Conservation (phyloP, 1,140 invertebrate genomes). For the Drosophila yakuba region DNA sequence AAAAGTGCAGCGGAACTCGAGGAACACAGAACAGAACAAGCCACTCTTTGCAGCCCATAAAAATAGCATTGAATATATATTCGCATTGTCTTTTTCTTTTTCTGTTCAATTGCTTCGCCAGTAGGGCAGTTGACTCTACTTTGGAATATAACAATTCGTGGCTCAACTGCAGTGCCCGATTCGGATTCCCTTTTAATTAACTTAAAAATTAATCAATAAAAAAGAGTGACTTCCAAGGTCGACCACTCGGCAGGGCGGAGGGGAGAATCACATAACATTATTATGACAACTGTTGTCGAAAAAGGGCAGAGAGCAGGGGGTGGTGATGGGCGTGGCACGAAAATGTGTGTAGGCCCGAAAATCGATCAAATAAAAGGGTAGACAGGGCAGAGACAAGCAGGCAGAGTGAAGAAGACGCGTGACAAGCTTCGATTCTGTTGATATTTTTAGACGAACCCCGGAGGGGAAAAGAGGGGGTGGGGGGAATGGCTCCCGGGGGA, state of each 20-base stretch:
- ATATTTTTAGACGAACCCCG: slow-evolving; percentile 56
- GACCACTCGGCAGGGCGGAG: background rate
- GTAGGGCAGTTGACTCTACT: background rate
- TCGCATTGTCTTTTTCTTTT: no score
- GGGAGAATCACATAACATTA: slow-evolving; percentile 59
- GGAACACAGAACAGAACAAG: background rate
- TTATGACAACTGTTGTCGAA: slow-evolving; percentile 60
- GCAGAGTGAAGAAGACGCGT: slow-evolving; percentile 27
- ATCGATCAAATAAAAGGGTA: slow-evolving; percentile 68
- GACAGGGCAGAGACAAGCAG: slow-evolving; percentile 19
- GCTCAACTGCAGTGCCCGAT: slow-evolving; percentile 36
- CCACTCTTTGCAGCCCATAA: no score
- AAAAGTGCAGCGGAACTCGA: background rate
- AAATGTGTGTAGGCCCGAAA: slow-evolving; percentile 33
- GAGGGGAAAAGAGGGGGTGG: background rate
- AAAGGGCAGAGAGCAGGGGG: background rate
- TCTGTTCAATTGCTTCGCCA: no score
- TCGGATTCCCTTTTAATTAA: slow-evolving; percentile 68
- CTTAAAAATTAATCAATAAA: slow-evolving; percentile 73
- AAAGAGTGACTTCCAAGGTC: slow-evolving; percentile 55
- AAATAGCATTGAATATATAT: no score
- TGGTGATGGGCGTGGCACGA: slow-evolving; percentile 28
- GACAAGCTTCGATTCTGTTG: slow-evolving; percentile 59
- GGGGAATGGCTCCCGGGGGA: background rate
- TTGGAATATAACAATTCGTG: slow-evolving; percentile 60